phyloP scores from a whole-genome alignment of 2,888 invertebrate genomes.

The Timema cristinae region DNA sequence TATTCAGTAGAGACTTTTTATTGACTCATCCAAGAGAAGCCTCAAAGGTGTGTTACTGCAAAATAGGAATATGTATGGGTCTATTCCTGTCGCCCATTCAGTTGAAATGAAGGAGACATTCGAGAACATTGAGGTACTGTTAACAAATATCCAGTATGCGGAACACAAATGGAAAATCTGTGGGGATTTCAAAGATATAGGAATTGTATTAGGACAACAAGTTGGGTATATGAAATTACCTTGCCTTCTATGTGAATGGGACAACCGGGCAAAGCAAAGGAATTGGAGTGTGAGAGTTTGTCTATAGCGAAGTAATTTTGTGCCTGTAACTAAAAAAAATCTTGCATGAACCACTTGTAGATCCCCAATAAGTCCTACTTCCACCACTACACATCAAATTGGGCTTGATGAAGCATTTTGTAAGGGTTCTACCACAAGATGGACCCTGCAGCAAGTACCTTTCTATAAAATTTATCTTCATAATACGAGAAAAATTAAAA shows the following conservation, averaged over 20 bases:
- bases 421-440: too few species aligned
- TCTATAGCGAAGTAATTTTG: neutral
- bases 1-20: too few species aligned
- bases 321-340: constrained; percentile 4
- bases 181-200: too few species aligned
- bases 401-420: neutral
- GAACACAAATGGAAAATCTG: neutral
- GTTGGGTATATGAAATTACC: neutral
- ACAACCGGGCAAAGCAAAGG: neutral
- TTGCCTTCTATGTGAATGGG: neutral
- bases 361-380: neutral
- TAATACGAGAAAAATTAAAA: neutral
- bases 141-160: neutral
- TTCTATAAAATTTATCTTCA: neutral
- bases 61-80: too few species aligned
- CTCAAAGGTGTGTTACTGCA: too few species aligned
- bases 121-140: neutral
- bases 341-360: neutral
- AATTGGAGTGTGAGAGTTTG: neutral
- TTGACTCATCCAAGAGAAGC: too few species aligned
- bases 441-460: neutral
- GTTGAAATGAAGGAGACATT: constrained; percentile 1
- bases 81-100: neutral
- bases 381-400: neutral
- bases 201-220: constrained; percentile 2